phyloP scores from a whole-genome alignment of 2,797 vertebrate genomes.

The Myripristis jacobus region DNA sequence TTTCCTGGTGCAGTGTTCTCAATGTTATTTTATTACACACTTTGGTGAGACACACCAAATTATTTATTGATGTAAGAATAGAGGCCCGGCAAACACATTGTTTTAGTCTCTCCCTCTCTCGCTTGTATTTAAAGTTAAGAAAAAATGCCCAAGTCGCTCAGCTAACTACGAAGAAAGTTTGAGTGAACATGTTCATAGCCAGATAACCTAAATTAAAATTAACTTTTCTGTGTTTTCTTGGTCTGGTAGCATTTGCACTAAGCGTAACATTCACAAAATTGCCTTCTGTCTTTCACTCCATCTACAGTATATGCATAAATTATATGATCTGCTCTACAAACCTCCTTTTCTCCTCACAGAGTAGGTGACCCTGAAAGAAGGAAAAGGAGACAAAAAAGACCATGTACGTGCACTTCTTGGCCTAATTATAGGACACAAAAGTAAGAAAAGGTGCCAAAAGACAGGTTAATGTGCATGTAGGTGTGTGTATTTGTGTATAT shows the following conservation, averaged over 20 bases:
- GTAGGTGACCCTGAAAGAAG: background rate
- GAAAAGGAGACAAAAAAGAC: background rate
- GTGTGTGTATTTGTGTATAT: no score
- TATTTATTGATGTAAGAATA: no score
- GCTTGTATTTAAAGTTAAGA: no score
- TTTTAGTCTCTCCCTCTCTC: background rate
- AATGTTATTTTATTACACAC: no score
- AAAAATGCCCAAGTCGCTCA: no score
- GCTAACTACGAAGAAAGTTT: no score
- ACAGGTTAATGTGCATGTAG: no score
- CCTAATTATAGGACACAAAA: background rate
- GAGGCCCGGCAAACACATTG: background rate
- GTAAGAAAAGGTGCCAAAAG: background rate
- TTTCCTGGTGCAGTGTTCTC: no score
- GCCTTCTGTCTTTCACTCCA: background rate
- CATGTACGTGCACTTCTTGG: background rate
- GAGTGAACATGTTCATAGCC: background rate
- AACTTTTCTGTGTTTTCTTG: no score
- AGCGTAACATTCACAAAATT: background rate
- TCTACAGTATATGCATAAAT: background rate
- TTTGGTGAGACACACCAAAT: no score
- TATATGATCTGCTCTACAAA: background rate
- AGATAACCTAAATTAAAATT: background rate
- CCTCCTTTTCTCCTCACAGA: background rate
- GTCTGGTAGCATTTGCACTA: background rate